These are phyloP conservation scores for Neomorphus geoffroyi DNA, from an alignment of 2,797 vertebrate species.

Conservation along the genomic window DNA sequence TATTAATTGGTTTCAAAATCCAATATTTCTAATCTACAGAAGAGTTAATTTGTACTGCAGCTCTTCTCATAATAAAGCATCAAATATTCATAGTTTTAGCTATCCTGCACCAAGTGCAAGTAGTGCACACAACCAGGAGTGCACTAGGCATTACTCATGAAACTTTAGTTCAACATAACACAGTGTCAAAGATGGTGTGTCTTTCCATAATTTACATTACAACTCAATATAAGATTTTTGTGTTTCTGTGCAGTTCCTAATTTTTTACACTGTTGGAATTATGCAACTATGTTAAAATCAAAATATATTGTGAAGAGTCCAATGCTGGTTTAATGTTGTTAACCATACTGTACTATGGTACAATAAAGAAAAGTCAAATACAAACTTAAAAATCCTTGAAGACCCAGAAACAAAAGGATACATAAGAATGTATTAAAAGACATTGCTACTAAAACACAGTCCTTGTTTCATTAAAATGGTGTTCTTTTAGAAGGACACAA, in stretches of 20 bases:
- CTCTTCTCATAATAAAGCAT: not conserved
- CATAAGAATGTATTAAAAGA: not conserved
- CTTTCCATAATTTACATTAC: not conserved
- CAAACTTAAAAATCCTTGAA: not conserved
- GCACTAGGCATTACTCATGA: fast-evolving
- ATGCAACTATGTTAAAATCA: not conserved
- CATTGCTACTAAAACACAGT: not conserved
- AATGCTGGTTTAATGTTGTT: not conserved
- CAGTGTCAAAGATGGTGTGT: not conserved
- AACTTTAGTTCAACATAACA: not conserved
- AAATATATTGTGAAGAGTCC: not conserved
- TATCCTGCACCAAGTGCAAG: not conserved
- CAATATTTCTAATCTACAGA: not conserved
- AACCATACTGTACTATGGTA: not conserved
- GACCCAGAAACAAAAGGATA: not conserved
- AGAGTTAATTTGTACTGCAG: not conserved
- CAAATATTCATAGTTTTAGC: not conserved
- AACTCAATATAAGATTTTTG: not conserved
- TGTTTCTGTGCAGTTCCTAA: not conserved
- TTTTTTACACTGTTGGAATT: not conserved
- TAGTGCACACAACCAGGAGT: fast-evolving
- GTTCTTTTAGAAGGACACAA: not conserved
- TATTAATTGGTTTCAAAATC: not conserved
- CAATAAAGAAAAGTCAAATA: not conserved
- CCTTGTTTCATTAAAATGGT: not conserved